A percentile compares a stretch with the other conserved stretches of the same genome.
Conservation (phyloP, 2,888 invertebrate species). For the Plebejus argus region DNA sequence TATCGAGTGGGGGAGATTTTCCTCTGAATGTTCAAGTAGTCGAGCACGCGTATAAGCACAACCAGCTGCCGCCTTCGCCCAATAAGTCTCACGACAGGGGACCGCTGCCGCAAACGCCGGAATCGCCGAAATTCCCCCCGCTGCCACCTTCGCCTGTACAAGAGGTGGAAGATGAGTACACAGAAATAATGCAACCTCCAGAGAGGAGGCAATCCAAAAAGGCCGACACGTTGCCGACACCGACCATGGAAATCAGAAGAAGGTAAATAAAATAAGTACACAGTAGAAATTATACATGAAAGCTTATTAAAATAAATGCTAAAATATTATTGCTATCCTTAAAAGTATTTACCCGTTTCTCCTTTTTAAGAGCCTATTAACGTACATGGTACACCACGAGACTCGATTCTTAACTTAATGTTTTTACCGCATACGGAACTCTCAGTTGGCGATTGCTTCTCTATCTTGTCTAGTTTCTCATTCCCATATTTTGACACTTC, state of each 20-base stretch:
- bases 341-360: too few species aligned
- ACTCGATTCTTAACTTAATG: not conserved
- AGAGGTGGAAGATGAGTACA: conserved; percentile 88
- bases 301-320: too few species aligned
- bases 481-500: conserved; percentile 35
- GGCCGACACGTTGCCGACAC: conserved; percentile 80
- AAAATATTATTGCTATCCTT: too few species aligned
- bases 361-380: not conserved
- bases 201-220: conserved; percentile 74
- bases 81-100: conserved; percentile 69
- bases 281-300: not conserved
- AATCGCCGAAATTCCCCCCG: conserved; percentile 84
- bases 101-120: conserved; percentile 74
- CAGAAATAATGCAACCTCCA: conserved; percentile 82
- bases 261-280: conserved; percentile 53
- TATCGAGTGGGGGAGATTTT: conserved; percentile 81
- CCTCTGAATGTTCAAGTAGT: conserved; percentile 84
- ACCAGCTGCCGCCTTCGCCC: conserved; percentile 69
- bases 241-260: conserved; percentile 72
- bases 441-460: not conserved
- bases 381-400: not conserved
- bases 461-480: not conserved
- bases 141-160: conserved; percentile 92
- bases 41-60: conserved; percentile 77
- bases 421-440: not conserved